Conservation (phyloP, 2,888 invertebrate genomes). For the Sussaba pulchella region DNA sequence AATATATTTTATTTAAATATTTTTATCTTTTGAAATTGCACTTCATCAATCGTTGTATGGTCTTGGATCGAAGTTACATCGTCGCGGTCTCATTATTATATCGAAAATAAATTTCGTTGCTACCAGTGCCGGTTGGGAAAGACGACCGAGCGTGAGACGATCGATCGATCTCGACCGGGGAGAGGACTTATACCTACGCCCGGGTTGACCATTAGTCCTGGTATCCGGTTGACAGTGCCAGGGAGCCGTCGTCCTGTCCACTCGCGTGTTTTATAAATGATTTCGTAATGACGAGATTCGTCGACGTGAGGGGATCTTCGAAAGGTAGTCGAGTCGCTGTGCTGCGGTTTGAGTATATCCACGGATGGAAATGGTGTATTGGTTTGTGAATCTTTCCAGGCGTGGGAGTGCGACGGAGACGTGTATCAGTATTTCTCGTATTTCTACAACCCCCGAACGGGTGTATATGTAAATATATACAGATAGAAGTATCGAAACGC, state of each 20-base stretch:
- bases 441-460: not conserved
- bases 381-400: slow-evolving; percentile 2
- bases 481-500: slow-evolving; percentile 23
- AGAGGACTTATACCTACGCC: slow-evolving; percentile 44
- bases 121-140: slow-evolving; percentile 50
- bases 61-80: not conserved
- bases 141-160: slow-evolving; percentile 41
- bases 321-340: slow-evolving; percentile 5
- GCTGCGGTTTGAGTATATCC: slow-evolving; percentile 17
- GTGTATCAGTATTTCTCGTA: not conserved
- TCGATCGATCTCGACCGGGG: slow-evolving; percentile 76
- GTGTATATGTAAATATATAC: slow-evolving; percentile 9
- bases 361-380: not conserved
- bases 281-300: slow-evolving; percentile 71
- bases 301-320: slow-evolving; percentile 48
- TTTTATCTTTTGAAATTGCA: too few species aligned
- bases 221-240: slow-evolving; percentile 72
- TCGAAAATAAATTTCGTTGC: slow-evolving; percentile 53
- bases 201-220: slow-evolving; percentile 71
- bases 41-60: slow-evolving; percentile 35
- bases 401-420: slow-evolving; percentile 13
- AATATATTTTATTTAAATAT: too few species aligned
- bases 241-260: slow-evolving; percentile 68
- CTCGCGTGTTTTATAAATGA: slow-evolving; percentile 75
- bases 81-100: slow-evolving; percentile 35